A percentile compares a stretch with the other conserved stretches of the same genome.
phyloP scores from a whole-genome alignment of 2,888 invertebrate species.

The Anoplius nigerrimus region DNA sequence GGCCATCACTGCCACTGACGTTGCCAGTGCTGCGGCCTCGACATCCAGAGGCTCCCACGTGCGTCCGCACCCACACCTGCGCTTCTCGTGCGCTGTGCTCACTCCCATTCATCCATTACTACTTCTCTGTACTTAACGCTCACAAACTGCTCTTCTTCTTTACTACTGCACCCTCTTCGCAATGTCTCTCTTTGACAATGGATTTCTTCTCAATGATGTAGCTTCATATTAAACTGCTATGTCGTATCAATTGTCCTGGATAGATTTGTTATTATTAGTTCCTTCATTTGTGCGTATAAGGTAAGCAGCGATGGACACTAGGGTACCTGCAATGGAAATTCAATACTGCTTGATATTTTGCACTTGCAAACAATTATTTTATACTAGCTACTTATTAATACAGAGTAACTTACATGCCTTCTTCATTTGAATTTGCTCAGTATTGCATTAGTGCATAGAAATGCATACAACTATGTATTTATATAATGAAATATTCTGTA shows the following conservation, averaged over 20 bases:
- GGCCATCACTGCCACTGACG: conserved; percentile 89
- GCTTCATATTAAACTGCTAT: conserved; percentile 13
- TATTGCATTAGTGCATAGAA: no score
- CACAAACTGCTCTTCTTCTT: conserved; percentile 1
- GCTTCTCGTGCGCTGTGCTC: conserved; percentile 66
- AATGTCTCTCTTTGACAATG: conserved; percentile 6
- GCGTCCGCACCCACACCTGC: conserved; percentile 65
- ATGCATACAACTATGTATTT: no score
- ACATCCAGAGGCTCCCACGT: conserved; percentile 74
- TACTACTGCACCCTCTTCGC: no score
- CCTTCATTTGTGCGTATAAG: conserved; percentile 4
- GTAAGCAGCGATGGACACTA: conserved; percentile 10
- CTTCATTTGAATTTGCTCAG: no score
- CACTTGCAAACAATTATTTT: neutral
- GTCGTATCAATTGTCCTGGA: conserved; percentile 35
- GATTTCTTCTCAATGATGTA: no score
- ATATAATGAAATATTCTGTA: no score
- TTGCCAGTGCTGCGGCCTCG: conserved; percentile 73
- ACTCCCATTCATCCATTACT: conserved; percentile 75
- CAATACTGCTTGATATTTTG: neutral
- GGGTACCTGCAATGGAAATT: conserved; percentile 28
- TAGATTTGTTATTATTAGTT: conserved; percentile 26
- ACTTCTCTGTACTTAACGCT: conserved; percentile 31
- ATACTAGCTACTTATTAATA: no score
- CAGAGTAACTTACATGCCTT: no score